phyloP scores from a whole-genome alignment of 2,797 vertebrate genomes.

The Betta splendens region DNA sequence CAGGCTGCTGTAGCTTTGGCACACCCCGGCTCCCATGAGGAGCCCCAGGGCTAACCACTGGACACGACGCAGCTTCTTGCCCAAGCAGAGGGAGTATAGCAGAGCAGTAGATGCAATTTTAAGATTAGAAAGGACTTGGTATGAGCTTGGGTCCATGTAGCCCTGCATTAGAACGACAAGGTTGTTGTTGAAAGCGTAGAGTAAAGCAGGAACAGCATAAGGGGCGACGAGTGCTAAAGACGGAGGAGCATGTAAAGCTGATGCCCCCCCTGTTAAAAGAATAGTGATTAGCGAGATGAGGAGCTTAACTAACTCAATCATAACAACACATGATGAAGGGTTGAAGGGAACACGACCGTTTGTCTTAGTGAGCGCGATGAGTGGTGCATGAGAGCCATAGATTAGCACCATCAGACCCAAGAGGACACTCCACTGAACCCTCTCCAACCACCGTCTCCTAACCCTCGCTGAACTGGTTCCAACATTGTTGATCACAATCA shows the following conservation, averaged over 20 bases:
- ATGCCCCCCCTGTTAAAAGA: constrained; percentile 64
- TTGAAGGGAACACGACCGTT: constrained; percentile 87
- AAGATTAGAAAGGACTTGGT: constrained; percentile 92
- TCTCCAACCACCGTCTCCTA: constrained; percentile 53
- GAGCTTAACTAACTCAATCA: constrained; percentile 89
- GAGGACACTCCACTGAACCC: constrained; percentile 83
- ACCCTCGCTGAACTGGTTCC: constrained; percentile 23
- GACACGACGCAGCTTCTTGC: constrained; percentile 73
- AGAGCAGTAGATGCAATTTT: constrained; percentile 91
- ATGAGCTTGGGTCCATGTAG: constrained; percentile 96
- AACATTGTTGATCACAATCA: constrained; percentile 79
- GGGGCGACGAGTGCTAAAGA: constrained; percentile 75
- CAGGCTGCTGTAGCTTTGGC: constrained; percentile 87
- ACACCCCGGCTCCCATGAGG: constrained; percentile 84
- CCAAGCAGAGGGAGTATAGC: constrained; percentile 88
- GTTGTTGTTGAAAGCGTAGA: constrained; percentile 96
- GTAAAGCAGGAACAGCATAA: constrained; percentile 88
- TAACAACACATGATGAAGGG: constrained; percentile 86
- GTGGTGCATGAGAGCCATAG: constrained; percentile 92
- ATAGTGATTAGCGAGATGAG: constrained; percentile 79
- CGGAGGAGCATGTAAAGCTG: constrained; percentile 1
- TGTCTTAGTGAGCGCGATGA: constrained; percentile 88
- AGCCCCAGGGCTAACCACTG: constrained; percentile 88
- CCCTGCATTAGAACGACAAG: constrained; percentile 93
- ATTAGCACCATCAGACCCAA: constrained; percentile 85